These are phyloP conservation scores for Aythya baeri DNA, from an alignment of 2,113 vertebrate species.

Conservation along the genomic window DNA sequence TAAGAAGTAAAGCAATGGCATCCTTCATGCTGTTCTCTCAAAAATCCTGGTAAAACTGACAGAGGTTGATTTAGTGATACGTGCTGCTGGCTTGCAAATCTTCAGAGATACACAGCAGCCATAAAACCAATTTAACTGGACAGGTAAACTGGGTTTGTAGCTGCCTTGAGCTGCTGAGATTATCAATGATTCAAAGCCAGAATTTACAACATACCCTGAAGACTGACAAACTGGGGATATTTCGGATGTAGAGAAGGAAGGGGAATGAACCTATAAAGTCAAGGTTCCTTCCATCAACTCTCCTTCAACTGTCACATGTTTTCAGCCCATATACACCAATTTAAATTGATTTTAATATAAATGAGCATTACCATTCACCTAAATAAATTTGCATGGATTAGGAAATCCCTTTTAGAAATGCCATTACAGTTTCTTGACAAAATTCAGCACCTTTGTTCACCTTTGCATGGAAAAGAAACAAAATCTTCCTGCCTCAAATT, in stretches of 20 bases:
- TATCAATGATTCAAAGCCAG: conserved; percentile 2
- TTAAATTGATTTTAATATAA: neutral
- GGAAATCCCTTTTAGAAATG: neutral
- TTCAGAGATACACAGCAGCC: neutral
- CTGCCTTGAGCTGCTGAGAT: conserved; percentile 23
- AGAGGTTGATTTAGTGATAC: neutral
- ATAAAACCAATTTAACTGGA: conserved; percentile 39
- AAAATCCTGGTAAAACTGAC: neutral
- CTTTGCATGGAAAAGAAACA: neutral
- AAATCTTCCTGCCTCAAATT: neutral
- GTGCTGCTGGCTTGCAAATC: neutral
- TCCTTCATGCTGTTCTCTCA: neutral
- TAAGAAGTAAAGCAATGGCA: conserved; percentile 4
- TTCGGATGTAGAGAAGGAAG: neutral
- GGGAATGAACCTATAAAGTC: neutral
- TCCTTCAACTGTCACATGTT: neutral
- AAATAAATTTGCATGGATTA: neutral
- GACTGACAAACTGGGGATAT: neutral
- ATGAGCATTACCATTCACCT: neutral
- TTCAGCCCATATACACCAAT: neutral
- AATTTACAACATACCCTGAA: neutral
- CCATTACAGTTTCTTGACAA: neutral
- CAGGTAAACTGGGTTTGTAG: neutral
- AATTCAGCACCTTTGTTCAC: neutral
- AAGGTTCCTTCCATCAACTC: neutral